Evolutionary conservation across 37 sponge, comb jelly and placozoan genomes (phyloP), one percentile per base, ranked within the genome.

Genomic region (Dysidea cf. avara): DNA sequence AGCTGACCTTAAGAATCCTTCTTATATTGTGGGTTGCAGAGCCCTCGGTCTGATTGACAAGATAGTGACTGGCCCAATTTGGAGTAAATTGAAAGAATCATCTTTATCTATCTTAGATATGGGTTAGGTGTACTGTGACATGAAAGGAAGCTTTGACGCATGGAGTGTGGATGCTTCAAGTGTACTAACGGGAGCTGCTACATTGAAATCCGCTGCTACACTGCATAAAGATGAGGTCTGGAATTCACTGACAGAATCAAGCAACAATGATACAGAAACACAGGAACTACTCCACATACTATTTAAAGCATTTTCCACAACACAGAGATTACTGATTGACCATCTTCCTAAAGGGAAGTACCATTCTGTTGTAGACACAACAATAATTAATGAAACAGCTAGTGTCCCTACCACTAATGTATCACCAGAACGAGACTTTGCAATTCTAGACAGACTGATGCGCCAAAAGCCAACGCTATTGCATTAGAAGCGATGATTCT

Each of bases 31-130:
- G 26, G 81, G 81, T 6, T 80, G 72, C 34, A 24, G 66, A 53
- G 82, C 74, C 5, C 68, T 81, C 2, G 82, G 82, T 30, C 24
- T 81, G 2, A 55, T 81, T 33, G 72, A 71, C 30, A 80, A 80
- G 56, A 33, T 70, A 5, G 65, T 70, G 1, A 80, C 81, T 63
- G 72, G 81, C 3, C 81, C 81, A 48, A 17, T 80, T 16, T 80
- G 81, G 81, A 70, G 81, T 26, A 80, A 62, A 9, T 43, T 43
- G 46, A 12, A 9, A 43, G 46, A 43, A 43, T 43, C 46, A 12
- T 43, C 46, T 43, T 43, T 39, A 25, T 72, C 79, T 21, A 36
- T 69, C 16, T 33, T 69, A 1, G 51, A 68, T 5, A 57, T 79
- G 69, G 53, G 79, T 56, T 5, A 5, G 16, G 61, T 59, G 2